Evolutionary conservation across 1,140 invertebrate species (phyloP).

Genomic region (Himalopsyche phryganea): DNA sequence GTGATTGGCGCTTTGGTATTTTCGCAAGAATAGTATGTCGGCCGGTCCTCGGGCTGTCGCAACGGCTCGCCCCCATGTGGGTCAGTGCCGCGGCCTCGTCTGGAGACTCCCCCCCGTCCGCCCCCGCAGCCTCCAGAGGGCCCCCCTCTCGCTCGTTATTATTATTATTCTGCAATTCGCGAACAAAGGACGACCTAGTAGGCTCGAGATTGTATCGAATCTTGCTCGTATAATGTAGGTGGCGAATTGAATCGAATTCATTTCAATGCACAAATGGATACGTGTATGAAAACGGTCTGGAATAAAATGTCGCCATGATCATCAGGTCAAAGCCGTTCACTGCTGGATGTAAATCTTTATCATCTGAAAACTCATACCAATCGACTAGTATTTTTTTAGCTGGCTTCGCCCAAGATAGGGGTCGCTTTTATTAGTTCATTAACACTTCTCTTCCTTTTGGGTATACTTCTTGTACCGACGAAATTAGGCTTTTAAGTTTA

Average conservation of each 20-base stretch:
- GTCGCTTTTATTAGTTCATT: too few species aligned
- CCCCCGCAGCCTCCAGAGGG: background rate
- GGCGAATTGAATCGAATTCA: background rate
- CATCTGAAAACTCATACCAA: too few species aligned
- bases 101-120: slow-evolving; percentile 9
- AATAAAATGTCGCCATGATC: too few species aligned
- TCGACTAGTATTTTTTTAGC: too few species aligned
- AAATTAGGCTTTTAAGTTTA: too few species aligned
- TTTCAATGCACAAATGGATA: too few species aligned
- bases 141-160: background rate
- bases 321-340: too few species aligned
- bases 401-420: too few species aligned
- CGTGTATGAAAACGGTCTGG: too few species aligned
- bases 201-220: background rate
- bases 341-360: too few species aligned
- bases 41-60: slow-evolving; percentile 9
- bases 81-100: slow-evolving; percentile 32
- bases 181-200: background rate
- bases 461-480: too few species aligned
- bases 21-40: background rate
- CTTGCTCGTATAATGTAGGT: background rate
- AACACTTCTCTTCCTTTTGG: too few species aligned
- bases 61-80: slow-evolving; percentile 25
- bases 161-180: background rate
- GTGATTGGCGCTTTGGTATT: background rate